phyloP scores from a whole-genome alignment of 2,113 vertebrate species.

The Phaethon lepturus region DNA sequence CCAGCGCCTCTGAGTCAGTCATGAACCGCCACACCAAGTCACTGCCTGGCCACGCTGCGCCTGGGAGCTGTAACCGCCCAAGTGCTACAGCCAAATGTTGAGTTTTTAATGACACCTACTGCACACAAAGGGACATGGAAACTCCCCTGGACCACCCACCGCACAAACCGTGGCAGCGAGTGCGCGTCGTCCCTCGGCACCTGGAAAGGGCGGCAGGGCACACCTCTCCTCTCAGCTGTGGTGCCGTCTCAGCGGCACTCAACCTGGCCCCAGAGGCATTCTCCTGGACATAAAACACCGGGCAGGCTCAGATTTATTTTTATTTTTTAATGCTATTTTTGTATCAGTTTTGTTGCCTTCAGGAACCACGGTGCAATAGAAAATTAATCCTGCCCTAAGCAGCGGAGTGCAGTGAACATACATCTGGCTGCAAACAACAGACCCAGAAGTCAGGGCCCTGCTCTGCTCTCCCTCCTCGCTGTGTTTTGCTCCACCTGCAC shows the following conservation, averaged over 20 bases:
- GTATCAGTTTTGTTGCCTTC: not conserved
- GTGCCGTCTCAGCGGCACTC: not conserved
- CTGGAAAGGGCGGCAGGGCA: not conserved
- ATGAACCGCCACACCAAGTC: not conserved
- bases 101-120: conserved; percentile 24
- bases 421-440: not conserved
- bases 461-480: accelerated
- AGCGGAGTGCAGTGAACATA: not conserved
- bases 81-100: not conserved
- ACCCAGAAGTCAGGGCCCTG: not conserved
- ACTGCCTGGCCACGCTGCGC: not conserved
- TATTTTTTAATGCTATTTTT: not conserved
- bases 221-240: not conserved
- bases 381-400: not conserved
- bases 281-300: not conserved
- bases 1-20: not conserved
- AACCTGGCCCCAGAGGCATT: not conserved
- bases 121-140: not conserved
- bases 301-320: not conserved
- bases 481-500: not conserved
- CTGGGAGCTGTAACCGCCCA: not conserved
- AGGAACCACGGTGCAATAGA: not conserved
- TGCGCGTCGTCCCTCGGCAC: accelerated
- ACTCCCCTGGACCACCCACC: not conserved
- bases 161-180: not conserved